Conservation (phyloP, 2,797 vertebrate species). For the Enteromius viviparus region DNA sequence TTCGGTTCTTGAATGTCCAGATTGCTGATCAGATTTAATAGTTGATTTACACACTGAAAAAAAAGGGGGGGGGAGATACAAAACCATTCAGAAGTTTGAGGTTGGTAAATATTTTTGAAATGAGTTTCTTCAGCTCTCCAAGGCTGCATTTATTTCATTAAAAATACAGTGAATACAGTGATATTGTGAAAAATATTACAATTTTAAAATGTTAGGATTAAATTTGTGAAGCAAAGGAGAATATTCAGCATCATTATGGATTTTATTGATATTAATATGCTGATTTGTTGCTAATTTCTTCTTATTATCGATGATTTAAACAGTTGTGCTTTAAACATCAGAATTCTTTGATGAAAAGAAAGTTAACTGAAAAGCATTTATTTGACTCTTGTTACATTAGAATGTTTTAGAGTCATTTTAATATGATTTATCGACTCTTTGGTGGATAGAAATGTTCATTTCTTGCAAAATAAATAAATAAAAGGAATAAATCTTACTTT, state of each 20-base stretch:
- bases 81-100: neutral
- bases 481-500: neutral
- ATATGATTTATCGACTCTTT: neutral
- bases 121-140: neutral
- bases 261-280: neutral
- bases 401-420: neutral
- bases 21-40: constrained; percentile 83
- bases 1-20: constrained; percentile 85
- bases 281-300: neutral
- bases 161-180: neutral
- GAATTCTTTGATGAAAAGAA: neutral
- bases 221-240: neutral
- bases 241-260: neutral
- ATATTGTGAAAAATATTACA: neutral
- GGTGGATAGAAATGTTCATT: neutral
- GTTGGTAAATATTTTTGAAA: neutral
- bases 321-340: neutral
- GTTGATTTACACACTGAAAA: constrained; percentile 82
- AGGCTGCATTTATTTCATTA: neutral
- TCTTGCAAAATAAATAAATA: neutral
- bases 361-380: neutral
- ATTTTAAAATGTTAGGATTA: neutral
- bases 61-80: constrained; percentile 34
- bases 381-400: neutral
- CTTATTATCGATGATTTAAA: neutral